These are phyloP conservation scores for Camelus bactrianus DNA, from an alignment of 2,113 vertebrate species.

Conservation along the genomic window DNA sequence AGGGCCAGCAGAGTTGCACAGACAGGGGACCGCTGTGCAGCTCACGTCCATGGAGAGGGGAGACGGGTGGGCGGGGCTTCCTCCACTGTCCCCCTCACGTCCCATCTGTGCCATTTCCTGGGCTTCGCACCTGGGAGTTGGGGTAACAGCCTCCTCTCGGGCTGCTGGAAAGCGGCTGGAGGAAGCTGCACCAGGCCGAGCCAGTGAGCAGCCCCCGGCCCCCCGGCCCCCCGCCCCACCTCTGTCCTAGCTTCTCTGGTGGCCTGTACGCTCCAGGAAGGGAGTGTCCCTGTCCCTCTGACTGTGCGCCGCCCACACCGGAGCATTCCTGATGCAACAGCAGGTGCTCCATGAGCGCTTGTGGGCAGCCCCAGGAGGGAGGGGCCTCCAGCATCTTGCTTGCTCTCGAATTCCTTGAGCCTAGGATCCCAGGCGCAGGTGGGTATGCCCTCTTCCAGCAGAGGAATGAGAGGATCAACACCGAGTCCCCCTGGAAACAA, in stretches of 20 bases:
- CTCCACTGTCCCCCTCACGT: no score
- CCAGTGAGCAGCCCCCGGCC: fast-evolving
- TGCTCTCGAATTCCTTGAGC: fast-evolving
- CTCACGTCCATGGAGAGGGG: fast-evolving
- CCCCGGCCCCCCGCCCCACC: fast-evolving
- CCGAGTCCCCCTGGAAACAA: no score
- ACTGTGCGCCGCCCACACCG: fast-evolving
- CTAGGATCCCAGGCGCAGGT: fast-evolving
- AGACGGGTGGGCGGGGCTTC: fast-evolving
- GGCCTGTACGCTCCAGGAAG: background rate
- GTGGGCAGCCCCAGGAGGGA: fast-evolving
- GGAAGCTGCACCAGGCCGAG: fast-evolving
- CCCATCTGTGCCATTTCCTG: no score
- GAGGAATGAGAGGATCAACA: no score
- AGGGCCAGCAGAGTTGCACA: no score
- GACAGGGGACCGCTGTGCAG: no score
- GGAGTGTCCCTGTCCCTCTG: fast-evolving
- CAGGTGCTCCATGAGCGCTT: fast-evolving
- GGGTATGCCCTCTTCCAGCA: fast-evolving
- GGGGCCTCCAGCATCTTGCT: fast-evolving
- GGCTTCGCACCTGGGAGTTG: fast-evolving
- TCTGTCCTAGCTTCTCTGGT: fast-evolving
- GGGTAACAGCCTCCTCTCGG: background rate
- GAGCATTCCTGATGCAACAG: no score
- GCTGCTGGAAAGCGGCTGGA: background rate